Base-by-base conservation (phyloP, 2,113 vertebrate species). In the Cebidichthys violaceus region DNA sequence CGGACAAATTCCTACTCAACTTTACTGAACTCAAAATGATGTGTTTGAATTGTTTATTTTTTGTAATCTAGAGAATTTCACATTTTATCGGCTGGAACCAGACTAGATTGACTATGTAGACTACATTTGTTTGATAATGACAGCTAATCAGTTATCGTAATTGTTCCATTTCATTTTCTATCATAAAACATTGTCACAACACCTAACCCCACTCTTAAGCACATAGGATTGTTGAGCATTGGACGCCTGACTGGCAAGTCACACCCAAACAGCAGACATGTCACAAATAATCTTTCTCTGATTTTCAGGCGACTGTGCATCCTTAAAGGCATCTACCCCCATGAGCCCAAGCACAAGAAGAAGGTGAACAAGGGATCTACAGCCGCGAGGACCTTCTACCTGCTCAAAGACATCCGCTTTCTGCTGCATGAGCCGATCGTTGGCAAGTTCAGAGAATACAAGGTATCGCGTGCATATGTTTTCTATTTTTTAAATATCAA, bases 351-450 rank as follows among this genome's bases (percentile, higher is more conserved):
- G 82, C 96, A 99, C 93, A 99, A 99, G 94, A 99, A 99, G 95
- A 99, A 99, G 84, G 98, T 99, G 43, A 99, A 99, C 93, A 99
- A 97, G 81, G 97, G 98, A 10, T 99, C 97, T 60, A 99, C 97
- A 0, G 97, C 97, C 0, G 92, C 97, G 0, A 93, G 97, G 61
- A 99, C 98, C 3, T 99, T 99, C 90, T 99, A 99, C 73, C 95
- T 99, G 50, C 89, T 99, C 70, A 99, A 99, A 92, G 98, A 99
- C 82, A 99, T 99, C 76, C 97, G 94, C 68, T 99, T 99, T 82
- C 96, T 99, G 9, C 95, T 99, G 41, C 98, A 99, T 0, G 98
- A 99, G 89, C 98, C 98, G 69, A 97, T 99, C 0, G 97, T 99
- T 83, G 92, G 93, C 73, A 99, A 97, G 50, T 99, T 99, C 89